Evolutionary conservation across 2,888 invertebrate genomes (phyloP).

Genomic region (Spodoptera littoralis): DNA sequence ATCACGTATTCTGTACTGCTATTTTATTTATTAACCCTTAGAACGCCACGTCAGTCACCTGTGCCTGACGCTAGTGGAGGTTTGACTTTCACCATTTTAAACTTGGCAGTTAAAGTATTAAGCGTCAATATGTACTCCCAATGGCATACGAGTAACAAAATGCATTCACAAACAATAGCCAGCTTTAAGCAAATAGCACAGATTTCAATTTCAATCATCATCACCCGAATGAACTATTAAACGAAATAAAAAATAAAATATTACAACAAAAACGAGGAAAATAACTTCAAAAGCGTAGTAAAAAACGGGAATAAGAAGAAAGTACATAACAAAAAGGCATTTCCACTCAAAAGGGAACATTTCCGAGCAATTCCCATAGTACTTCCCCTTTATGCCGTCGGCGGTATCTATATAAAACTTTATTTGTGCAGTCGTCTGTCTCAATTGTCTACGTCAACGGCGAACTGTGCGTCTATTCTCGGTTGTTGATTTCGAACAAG

Average conservation of each 20-base stretch:
- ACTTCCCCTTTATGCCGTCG: conserved; percentile 61
- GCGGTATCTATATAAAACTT: conserved; percentile 62
- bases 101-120: too few relatives aligned
- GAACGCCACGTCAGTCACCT: too few relatives aligned
- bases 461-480: conserved; percentile 60
- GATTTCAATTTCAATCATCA: too few relatives aligned
- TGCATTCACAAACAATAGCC: too few relatives aligned
- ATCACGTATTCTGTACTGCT: too few relatives aligned
- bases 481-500: conserved; percentile 43
- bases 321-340: conserved; percentile 26
- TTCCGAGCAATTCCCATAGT: conserved; percentile 50
- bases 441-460: conserved; percentile 61
- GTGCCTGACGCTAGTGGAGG: too few relatives aligned
- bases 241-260: conserved; percentile 23
- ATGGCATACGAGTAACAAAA: too few relatives aligned
- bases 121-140: too few relatives aligned
- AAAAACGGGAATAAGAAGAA: conserved; percentile 11
- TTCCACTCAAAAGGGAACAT: conserved; percentile 43
- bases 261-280: conserved; percentile 7
- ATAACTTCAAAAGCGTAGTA: conserved; percentile 23
- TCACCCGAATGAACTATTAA: too few relatives aligned
- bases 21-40: too few relatives aligned
- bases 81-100: too few relatives aligned
- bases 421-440: conserved; percentile 67
- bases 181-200: too few relatives aligned